A percentile compares a stretch with the other conserved stretches of the same genome.
Evolutionary conservation across 2,113 vertebrate genomes (phyloP).

Genomic region (Propithecus coquereli): DNA sequence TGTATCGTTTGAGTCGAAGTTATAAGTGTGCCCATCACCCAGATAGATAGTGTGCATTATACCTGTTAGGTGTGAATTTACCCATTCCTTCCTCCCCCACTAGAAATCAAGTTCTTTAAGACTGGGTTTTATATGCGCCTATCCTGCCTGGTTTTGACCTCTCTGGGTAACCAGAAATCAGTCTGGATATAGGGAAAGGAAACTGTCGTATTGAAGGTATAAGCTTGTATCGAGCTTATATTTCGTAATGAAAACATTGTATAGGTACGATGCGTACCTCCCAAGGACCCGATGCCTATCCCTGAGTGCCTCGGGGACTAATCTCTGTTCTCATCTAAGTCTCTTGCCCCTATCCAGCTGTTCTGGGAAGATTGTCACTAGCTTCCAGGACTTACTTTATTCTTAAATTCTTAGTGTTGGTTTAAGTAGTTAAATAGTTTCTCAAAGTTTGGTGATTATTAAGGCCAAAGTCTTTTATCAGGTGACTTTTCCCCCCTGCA

Average conservation of each 20-base stretch:
- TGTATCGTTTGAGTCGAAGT: too few relatives aligned
- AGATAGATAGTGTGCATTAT: too few relatives aligned
- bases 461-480: background rate
- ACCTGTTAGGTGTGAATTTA: too few relatives aligned
- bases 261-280: accelerated
- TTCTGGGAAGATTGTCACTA: background rate
- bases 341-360: background rate
- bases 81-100: too few relatives aligned
- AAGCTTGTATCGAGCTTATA: background rate
- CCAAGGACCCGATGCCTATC: background rate
- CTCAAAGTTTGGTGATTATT: background rate
- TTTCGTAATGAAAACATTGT: background rate
- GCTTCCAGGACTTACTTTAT: background rate
- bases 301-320: background rate
- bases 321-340: background rate
- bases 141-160: background rate
- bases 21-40: too few relatives aligned
- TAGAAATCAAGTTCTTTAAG: background rate
- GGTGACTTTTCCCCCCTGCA: too few relatives aligned
- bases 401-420: background rate
- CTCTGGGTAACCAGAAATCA: background rate
- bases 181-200: background rate
- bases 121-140: background rate
- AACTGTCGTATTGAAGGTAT: background rate
- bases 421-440: background rate